Evolutionary conservation across 2,888 invertebrate species (phyloP).

Genomic region (Papilio gigon): DNA sequence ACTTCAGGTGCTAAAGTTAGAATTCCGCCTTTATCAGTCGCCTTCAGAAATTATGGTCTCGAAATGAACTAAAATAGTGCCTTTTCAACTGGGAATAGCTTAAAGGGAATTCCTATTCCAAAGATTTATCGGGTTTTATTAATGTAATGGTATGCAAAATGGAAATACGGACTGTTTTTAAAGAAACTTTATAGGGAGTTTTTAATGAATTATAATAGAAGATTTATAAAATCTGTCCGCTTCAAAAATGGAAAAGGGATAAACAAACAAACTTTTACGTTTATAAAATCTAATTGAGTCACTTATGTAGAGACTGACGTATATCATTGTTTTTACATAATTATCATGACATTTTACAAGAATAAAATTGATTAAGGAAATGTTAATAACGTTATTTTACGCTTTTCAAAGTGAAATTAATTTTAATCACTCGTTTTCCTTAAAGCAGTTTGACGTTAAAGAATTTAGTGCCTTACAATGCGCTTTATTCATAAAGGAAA

Average conservation of each 20-base stretch:
- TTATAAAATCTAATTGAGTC: no score
- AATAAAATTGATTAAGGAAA: neutral
- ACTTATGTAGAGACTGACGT: no score
- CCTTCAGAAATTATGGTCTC: constrained; percentile 32
- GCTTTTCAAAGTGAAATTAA: neutral
- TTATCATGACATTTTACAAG: neutral
- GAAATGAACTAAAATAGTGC: constrained; percentile 35
- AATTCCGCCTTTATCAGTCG: constrained; percentile 39
- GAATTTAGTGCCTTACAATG: constrained; percentile 17
- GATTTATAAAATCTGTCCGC: no score
- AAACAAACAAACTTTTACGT: no score
- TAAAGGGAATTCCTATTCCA: constrained; percentile 19
- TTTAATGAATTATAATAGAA: no score
- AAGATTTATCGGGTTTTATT: neutral
- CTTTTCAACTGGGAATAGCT: constrained; percentile 15
- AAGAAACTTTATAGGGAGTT: neutral
- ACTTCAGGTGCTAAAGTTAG: constrained; percentile 39
- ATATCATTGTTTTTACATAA: neutral
- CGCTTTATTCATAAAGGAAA: constrained; percentile 11
- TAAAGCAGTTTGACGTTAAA: constrained; percentile 8
- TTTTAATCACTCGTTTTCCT: constrained; percentile 1
- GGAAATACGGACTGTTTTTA: neutral
- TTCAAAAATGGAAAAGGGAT: no score
- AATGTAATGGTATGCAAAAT: constrained; percentile 4
- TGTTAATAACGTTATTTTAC: constrained; percentile 5